Evolutionary conservation across 2,797 vertebrate species (phyloP), one percentile per base, ranked within the genome.

Genomic region (Cossypha niveicapilla): DNA sequence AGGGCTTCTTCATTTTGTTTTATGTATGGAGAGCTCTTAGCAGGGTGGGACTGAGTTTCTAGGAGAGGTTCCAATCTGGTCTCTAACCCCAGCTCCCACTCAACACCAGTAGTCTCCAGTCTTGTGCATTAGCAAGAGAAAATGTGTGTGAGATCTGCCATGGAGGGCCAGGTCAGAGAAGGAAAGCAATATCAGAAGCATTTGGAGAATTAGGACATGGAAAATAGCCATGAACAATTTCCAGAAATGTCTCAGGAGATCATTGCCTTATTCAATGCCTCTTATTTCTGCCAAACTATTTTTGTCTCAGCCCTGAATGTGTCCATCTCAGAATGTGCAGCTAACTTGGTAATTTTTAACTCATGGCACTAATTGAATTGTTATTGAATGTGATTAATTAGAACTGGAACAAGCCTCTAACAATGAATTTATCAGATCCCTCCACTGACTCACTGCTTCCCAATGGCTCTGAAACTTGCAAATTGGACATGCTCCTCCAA

Each of bases 301-400:
- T 96, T 95, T 83, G 70, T 74, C 86, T 83, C 42, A 21, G 65
- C 35, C 25, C n/a, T 87, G 47, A 75, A 83, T 28, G 21, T 53
- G 62, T 78, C 86, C 72, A 58, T 83, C 89, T 88, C 72, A 39
- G 44, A 63, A 57, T 18, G 57, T 30, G 39, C 79, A 80, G 68
- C 86, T 95, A 85, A 61, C 81, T 71, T 75, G 91, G 86, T 94
- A 96, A 96, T 96, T 95, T 95, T 95, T 95, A 95, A 96, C 93
- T 94, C 56, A 77, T 15, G 66, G 56, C 78, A 90, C 71, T 95
- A 94, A 92, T 88, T 95, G 92, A 96, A 89, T 89, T 95, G 92
- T 86, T 96, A 87, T 83, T 83, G 84, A 91, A 86, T 62, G 68
- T 95, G 93, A 96, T 96, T 93, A 91, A 96, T 91, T 92, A 92